phyloP scores from a whole-genome alignment of 2,797 vertebrate species.

The Helicolenus hilgendorfi region DNA sequence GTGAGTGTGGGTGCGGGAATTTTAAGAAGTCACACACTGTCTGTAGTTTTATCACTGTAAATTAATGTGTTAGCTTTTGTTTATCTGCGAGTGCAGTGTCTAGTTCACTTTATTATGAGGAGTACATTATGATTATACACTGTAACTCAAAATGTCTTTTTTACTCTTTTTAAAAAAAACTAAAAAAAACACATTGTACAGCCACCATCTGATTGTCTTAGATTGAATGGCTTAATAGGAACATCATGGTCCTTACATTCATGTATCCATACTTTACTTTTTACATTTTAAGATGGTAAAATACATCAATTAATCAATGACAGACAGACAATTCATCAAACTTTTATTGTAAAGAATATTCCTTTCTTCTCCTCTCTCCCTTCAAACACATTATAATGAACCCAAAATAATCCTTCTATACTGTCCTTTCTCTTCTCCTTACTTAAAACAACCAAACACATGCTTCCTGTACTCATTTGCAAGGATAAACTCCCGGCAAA shows the following conservation, averaged over 20 bases:
- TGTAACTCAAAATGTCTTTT: neutral
- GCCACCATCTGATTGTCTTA: neutral
- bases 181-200: neutral
- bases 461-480: neutral
- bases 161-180: neutral
- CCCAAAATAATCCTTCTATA: neutral
- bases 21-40: neutral
- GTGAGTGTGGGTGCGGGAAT: neutral
- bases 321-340: neutral
- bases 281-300: neutral
- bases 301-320: neutral
- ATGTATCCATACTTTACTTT: neutral
- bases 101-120: neutral
- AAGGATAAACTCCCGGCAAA: no score
- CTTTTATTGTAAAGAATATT: neutral
- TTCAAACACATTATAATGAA: neutral
- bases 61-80: neutral
- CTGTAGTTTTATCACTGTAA: neutral
- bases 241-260: neutral
- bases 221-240: neutral
- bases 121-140: neutral
- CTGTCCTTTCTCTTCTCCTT: neutral
- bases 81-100: neutral
- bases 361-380: neutral
- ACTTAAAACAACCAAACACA: neutral